Evolutionary conservation across 2,113 vertebrate genomes (phyloP).

Genomic region (Psilopogon haemacephalus): DNA sequence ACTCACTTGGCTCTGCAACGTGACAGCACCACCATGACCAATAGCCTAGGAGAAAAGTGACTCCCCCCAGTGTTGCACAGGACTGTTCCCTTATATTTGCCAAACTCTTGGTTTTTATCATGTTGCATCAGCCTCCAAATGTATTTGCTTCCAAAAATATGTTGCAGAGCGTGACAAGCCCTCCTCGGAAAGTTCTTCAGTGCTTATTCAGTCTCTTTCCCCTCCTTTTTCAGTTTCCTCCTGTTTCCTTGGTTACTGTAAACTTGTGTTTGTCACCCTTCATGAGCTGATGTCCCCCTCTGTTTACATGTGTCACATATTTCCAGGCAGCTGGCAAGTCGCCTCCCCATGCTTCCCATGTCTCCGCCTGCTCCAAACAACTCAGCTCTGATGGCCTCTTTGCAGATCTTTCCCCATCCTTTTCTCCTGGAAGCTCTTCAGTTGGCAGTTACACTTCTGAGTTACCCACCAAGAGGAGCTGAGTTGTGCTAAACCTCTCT

Average conservation of each 20-base stretch:
- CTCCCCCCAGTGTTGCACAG: neutral
- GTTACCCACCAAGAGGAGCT: too few relatives aligned
- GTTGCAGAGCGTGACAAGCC: neutral
- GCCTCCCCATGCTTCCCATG: too few relatives aligned
- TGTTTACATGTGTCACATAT: too few relatives aligned
- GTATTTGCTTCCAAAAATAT: neutral
- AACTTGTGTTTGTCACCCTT: neutral
- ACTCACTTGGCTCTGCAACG: neutral
- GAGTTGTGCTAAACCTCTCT: neutral
- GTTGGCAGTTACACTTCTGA: too few relatives aligned
- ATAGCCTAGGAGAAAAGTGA: neutral
- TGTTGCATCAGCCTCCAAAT: neutral
- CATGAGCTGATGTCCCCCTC: too few relatives aligned
- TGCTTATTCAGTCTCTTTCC: neutral
- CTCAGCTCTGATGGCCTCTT: too few relatives aligned
- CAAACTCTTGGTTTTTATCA: neutral
- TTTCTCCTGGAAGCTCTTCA: too few relatives aligned
- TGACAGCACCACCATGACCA: neutral
- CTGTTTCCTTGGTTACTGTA: neutral
- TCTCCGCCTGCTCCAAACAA: too few relatives aligned
- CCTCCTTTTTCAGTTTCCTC: neutral
- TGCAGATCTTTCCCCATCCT: too few relatives aligned
- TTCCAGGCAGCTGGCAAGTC: too few relatives aligned
- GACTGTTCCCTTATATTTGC: neutral
- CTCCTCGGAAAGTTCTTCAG: neutral